Evolutionary conservation across 2,113 vertebrate genomes (phyloP).

Genomic region (Ciconia boyciana): DNA sequence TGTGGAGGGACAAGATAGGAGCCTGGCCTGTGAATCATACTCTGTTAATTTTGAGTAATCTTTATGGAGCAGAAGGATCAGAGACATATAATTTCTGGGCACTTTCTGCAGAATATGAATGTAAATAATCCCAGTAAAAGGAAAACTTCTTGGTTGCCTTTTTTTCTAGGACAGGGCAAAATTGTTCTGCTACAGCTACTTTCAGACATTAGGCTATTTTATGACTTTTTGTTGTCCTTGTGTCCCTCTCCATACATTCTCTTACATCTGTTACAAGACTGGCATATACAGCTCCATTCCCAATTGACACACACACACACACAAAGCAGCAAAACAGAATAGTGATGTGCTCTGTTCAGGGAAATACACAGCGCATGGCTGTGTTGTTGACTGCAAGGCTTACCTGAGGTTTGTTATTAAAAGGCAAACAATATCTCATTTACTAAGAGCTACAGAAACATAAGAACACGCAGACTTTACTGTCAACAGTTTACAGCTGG

Average conservation of each 20-base stretch:
- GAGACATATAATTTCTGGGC: not conserved
- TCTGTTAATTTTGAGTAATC: not conserved
- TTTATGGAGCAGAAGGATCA: not conserved
- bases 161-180: not conserved
- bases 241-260: not conserved
- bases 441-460: not conserved
- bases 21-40: not conserved
- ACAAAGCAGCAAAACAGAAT: not conserved
- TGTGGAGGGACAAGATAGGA: accelerated
- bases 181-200: not conserved
- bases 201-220: not conserved
- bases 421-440: not conserved
- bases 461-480: not conserved
- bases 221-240: not conserved
- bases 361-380: not conserved
- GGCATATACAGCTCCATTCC: not conserved
- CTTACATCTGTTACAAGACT: not conserved
- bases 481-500: not conserved
- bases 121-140: not conserved
- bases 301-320: not conserved
- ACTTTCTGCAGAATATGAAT: not conserved
- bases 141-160: not conserved
- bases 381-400: not conserved
- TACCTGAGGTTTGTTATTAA: not conserved
- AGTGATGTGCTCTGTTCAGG: not conserved